These are phyloP conservation scores for Nematolebias whitei DNA, from an alignment of 2,113 vertebrate species.

Conservation along the genomic window DNA sequence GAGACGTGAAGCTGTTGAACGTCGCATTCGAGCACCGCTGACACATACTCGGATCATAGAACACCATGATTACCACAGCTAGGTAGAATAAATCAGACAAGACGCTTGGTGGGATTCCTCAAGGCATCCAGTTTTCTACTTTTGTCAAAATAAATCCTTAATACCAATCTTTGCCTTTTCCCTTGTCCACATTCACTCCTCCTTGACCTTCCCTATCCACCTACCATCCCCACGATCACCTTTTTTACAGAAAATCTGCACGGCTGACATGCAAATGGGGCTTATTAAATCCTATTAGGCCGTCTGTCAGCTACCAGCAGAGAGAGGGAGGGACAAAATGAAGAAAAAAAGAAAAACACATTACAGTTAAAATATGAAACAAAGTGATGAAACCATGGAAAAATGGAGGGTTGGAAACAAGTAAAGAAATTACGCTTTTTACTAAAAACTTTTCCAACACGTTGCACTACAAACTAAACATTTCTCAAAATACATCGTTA, in stretches of 20 bases:
- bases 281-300: conserved; percentile 80
- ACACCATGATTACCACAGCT: not conserved
- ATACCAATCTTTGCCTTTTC: conserved; percentile 32
- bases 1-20: conserved; percentile 7
- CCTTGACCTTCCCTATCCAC: conserved; percentile 15
- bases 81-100: not conserved
- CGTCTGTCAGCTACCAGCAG: conserved; percentile 69
- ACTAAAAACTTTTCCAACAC: not conserved
- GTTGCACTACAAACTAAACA: not conserved
- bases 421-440: conserved; percentile 20
- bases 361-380: conserved; percentile 31
- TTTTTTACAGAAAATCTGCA: conserved; percentile 73
- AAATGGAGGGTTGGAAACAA: conserved; percentile 17
- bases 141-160: conserved; percentile 26
- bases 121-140: conserved; percentile 10
- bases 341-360: conserved; percentile 10
- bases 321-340: conserved; percentile 17
- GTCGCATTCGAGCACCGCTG: conserved; percentile 4
- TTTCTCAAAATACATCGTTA: too few relatives aligned
- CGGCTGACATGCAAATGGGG: conserved; percentile 79
- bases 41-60: not conserved
- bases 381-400: conserved; percentile 16
- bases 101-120: conserved; percentile 2
- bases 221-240: conserved; percentile 50
- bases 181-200: conserved; percentile 9